phyloP scores from a whole-genome alignment of 2,113 vertebrate genomes.

The Mus pahari region DNA sequence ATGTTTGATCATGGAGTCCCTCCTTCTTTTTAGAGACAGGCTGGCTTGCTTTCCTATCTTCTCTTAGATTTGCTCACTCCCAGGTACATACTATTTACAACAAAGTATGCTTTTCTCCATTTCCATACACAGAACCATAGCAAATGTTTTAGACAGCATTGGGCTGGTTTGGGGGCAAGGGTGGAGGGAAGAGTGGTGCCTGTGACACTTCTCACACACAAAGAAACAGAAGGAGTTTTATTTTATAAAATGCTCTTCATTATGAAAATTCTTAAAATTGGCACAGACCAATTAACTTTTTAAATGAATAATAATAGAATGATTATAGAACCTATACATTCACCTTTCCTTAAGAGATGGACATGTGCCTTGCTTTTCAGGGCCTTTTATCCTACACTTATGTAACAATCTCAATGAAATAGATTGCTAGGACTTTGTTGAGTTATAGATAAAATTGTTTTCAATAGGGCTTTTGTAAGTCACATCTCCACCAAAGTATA shows the following conservation, averaged over 20 bases:
- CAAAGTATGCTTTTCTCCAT: not conserved
- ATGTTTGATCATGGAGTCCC: not conserved
- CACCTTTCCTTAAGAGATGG: not conserved
- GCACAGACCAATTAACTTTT: conserved; percentile 21
- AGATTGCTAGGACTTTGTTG: not conserved
- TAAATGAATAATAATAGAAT: conserved; percentile 33
- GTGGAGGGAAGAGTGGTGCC: accelerated
- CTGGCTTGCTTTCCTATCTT: not conserved
- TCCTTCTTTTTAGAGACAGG: conserved; percentile 8
- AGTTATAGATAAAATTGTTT: not conserved
- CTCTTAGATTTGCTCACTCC: not conserved
- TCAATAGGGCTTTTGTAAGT: conserved; percentile 34
- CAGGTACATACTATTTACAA: not conserved
- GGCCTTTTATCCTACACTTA: not conserved
- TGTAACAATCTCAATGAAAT: not conserved
- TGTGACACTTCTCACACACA: not conserved
- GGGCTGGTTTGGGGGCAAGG: not conserved
- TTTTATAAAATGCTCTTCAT: conserved; percentile 11
- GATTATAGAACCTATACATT: not conserved
- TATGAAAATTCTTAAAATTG: not conserved
- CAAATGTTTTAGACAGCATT: not conserved
- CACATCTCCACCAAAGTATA: conserved; percentile 24
- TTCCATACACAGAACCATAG: not conserved
- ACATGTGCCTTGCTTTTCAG: conserved; percentile 19
- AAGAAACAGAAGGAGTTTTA: not conserved